Percentiles rank a stretch among this genome's conserved stretches.
Evolutionary conservation across 2,888 invertebrate genomes (phyloP).

Genomic region (Epistrophe grossulariae): DNA sequence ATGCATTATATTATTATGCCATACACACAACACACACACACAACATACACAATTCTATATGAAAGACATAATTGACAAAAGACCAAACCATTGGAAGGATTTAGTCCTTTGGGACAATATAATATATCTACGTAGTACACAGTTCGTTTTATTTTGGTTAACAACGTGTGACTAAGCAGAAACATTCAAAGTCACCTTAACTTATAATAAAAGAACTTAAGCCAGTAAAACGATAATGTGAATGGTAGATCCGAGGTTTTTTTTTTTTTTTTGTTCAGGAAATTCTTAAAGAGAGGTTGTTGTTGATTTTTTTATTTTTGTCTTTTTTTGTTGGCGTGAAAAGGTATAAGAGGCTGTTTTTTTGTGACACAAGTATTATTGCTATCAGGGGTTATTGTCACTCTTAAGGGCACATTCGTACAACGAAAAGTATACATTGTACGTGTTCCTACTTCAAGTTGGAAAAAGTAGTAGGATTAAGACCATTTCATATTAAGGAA

Average conservation of each 20-base stretch:
- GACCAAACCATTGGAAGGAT: constrained; percentile 25
- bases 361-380: not conserved
- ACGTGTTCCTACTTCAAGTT: not conserved
- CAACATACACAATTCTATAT: not conserved
- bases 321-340: not conserved
- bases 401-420: not conserved
- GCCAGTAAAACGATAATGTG: constrained; percentile 19
- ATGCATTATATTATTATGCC: constrained; percentile 29
- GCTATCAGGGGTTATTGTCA: not conserved
- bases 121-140: not conserved
- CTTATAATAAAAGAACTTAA: constrained; percentile 2
- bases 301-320: not conserved
- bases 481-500: not conserved
- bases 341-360: not conserved
- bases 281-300: constrained; percentile 4
- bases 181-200: constrained; percentile 30
- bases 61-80: constrained; percentile 23
- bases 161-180: constrained; percentile 28
- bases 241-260: constrained; percentile 6
- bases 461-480: not conserved
- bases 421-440: not conserved
- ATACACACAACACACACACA: not conserved
- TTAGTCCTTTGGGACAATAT: constrained; percentile 17
- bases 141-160: constrained; percentile 18
- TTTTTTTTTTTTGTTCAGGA: constrained; percentile 11